Evolutionary conservation across 2,888 invertebrate genomes (phyloP), one percentile per base, ranked within the genome.

Genomic region (Acronicta leporina): DNA sequence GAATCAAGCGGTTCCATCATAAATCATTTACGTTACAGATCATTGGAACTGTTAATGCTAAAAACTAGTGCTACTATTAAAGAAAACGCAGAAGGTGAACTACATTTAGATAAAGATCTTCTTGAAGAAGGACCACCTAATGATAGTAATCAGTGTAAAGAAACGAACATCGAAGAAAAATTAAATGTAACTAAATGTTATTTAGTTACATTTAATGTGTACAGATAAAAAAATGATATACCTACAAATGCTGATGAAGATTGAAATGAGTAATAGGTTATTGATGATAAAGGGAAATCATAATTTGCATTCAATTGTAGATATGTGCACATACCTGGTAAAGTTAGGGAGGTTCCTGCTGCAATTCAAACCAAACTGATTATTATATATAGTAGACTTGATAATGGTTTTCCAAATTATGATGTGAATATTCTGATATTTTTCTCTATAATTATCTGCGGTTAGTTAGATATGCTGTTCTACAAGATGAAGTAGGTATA

Each of bases 111-210:
- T 63, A 57, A 60, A 68, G 44, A 48, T 55, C 40, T 60, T 7
- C 8, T 53, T 44, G 46, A 48, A 42, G 33, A 57, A 38, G 46
- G 56, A 35, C 47, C 52, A 15, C 54, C 48, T 77, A 74, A 70
- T 62, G 71, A 60, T 44, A 44, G 75, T 11, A 65, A 62, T 77
- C 78, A 74, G 40, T 13, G 16, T 42, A 43, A 54, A 51, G 33
- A 53, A 63, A 51, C 20, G 20, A 4, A 20, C 15, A 16, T 38
- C 11, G 41, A 55, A 64, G 49, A 49, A 46, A 10, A 9, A 63
- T 63, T 57, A 70, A 54, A 49, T 59, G 46, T 47, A 51, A 69
- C 44, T 42, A 59, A 63, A 75, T 57, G 52, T 38, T 30, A 13
- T 20, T 54, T 58, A 58, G 15, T 33, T 38, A 58, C 4, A 73